phyloP scores from a whole-genome alignment of 2,797 vertebrate species.

The Eremophila alpestris region DNA sequence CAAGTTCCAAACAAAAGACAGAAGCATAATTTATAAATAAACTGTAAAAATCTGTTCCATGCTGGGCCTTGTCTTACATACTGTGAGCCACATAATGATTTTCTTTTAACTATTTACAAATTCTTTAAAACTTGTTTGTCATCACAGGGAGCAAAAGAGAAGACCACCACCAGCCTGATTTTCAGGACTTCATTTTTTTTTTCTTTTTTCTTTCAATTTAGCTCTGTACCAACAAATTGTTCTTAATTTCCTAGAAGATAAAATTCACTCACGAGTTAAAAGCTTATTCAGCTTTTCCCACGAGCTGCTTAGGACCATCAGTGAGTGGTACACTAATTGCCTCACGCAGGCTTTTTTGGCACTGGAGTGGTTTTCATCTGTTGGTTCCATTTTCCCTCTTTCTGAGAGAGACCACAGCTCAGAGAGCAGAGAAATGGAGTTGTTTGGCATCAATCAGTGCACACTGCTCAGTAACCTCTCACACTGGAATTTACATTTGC shows the following conservation, averaged over 20 bases:
- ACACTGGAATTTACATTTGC: conserved; percentile 24
- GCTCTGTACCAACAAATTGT: background rate
- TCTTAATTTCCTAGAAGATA: background rate
- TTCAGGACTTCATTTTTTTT: background rate
- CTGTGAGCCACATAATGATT: background rate
- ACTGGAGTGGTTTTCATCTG: background rate
- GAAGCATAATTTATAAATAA: conserved; percentile 15
- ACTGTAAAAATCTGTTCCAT: conserved; percentile 18
- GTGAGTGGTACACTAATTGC: background rate
- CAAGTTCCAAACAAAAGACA: conserved; percentile 7
- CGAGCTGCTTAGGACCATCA: background rate
- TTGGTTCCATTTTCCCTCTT: background rate
- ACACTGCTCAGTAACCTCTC: background rate
- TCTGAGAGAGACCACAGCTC: background rate
- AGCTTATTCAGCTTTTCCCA: background rate
- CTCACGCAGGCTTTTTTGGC: background rate
- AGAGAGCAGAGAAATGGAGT: background rate
- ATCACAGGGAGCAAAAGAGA: background rate
- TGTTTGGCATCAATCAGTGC: background rate
- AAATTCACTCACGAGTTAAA: background rate
- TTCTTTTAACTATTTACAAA: conserved; percentile 46
- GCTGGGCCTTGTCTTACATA: conserved; percentile 19
- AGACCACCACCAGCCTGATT: background rate
- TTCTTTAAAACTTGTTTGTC: background rate
- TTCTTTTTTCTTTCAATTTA: background rate